Evolutionary conservation across 1,140 invertebrate species (phyloP).

Genomic region (Tetraneura akinire): DNA sequence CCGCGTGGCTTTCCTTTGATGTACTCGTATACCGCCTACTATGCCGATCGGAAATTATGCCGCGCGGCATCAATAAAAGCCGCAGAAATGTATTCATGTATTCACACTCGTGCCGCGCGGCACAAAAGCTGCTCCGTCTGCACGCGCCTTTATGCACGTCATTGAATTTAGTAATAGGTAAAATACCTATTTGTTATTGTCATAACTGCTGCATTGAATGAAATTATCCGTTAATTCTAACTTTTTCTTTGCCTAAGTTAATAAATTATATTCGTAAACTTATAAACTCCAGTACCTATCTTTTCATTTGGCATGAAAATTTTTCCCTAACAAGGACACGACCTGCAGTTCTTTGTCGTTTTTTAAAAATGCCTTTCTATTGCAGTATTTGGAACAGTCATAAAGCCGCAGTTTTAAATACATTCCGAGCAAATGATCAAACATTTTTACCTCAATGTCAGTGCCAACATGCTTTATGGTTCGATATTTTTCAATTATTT

Average conservation of each 20-base stretch:
- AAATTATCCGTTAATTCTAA: not conserved
- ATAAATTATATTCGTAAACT: no score
- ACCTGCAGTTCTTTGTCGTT: not conserved
- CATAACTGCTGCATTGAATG: not conserved
- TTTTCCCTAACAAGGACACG: not conserved
- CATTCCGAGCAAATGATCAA: not conserved
- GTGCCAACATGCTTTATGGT: not conserved
- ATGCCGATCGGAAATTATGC: no score
- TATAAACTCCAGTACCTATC: conserved; percentile 7
- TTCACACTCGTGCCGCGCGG: no score
- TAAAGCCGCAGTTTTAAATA: not conserved
- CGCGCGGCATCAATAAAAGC: no score
- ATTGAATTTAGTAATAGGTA: not conserved
- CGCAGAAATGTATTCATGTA: no score
- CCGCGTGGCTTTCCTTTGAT: no score
- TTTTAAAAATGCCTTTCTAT: not conserved
- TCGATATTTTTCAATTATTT: not conserved
- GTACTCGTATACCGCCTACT: no score
- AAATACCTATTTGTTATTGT: not conserved
- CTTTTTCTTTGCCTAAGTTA: not conserved
- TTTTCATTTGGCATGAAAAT: not conserved
- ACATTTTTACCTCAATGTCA: not conserved
- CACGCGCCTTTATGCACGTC: no score
- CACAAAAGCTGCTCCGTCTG: no score
- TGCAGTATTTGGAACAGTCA: not conserved